Evolutionary conservation across 2,113 vertebrate species (phyloP).

Genomic region (Ptilorrhoa leucosticta): DNA sequence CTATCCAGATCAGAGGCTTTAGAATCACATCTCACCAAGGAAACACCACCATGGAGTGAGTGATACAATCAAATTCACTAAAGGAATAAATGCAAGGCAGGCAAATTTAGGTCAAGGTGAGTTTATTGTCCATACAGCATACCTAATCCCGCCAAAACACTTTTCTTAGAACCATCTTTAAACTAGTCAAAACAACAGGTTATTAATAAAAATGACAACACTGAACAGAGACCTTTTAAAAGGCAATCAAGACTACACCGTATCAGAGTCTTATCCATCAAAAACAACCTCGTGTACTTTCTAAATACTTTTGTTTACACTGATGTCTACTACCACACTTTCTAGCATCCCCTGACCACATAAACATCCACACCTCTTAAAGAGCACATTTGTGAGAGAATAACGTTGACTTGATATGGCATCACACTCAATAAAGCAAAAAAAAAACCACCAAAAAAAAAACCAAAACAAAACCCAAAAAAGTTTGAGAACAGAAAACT

Average conservation of each 20-base stretch:
- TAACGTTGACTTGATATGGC: slow-evolving; percentile 81
- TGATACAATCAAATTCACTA: not conserved
- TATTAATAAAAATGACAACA: slow-evolving; percentile 76
- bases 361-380: slow-evolving; percentile 77
- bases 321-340: slow-evolving; percentile 67
- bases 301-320: slow-evolving; percentile 66
- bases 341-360: slow-evolving; percentile 72
- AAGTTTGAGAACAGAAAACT: slow-evolving; percentile 83
- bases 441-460: not conserved
- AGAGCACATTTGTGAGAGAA: slow-evolving; percentile 78
- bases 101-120: slow-evolving; percentile 77
- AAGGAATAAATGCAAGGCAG: slow-evolving; percentile 10
- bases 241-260: slow-evolving; percentile 62
- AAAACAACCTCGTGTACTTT: slow-evolving; percentile 58
- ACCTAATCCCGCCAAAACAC: slow-evolving; percentile 77
- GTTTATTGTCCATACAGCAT: slow-evolving; percentile 86
- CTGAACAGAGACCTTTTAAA: slow-evolving; percentile 73
- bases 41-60: not conserved
- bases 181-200: slow-evolving; percentile 76
- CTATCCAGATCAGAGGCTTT: not conserved
- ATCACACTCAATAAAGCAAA: slow-evolving; percentile 91
- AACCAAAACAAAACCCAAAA: not conserved
- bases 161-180: slow-evolving; percentile 75
- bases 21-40: not conserved
- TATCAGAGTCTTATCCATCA: slow-evolving; percentile 56